Evolutionary conservation across 2,797 vertebrate genomes (phyloP), one percentile per base, ranked within the genome.

Genomic region (Pseudochromis fuscus): DNA sequence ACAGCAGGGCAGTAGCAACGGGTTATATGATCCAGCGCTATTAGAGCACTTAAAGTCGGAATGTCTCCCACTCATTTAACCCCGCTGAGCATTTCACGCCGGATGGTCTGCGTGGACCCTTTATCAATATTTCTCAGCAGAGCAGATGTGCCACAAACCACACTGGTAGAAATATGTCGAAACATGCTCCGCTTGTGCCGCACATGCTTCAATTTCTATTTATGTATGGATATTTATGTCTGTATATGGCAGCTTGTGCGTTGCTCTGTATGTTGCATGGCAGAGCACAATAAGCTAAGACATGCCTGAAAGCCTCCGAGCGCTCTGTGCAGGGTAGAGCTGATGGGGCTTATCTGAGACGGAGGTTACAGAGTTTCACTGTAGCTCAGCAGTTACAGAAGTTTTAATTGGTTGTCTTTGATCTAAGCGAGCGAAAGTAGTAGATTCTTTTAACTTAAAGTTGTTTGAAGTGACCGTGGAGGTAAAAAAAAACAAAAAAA

Each of bases 31-130:
- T 88, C 82, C 64, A 59, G 81, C 59, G 83, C 82, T 81, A 83
- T 92, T 88, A 84, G 72, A 83, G 82, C 85, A 79, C 87, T 90
- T 88, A 72, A 84, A 87, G 78, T 76, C 87, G 68, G 77, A 86
- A 59, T 75, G 76, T 75, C 78, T 80, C 67, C 82, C 60, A 15
- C 50, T 84, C 82, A 66, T 87, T 88, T 81, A 83, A 84, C 72
- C 88, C 85, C 31, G 46, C 79, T 77, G 83, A 81, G 82, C 77
- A 56, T 64, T 77, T 69, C n/a, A 49, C 58, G 69, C 69, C 8
- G 68, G 68, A 81, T 53, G 64, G 72, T 37, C 61, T 61, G 69
- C 57, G 12, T 10, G 46, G 75, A 67, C 77, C 65, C 81, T 80
- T 81, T 72, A 81, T 84, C 76, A 85, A 58, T 75, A 65, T 49